A percentile compares a stretch with the other conserved stretches of the same genome.
These are phyloP conservation scores for Archocentrus centrarchus DNA, from an alignment of 2,113 vertebrate species.

Conservation along the genomic window DNA sequence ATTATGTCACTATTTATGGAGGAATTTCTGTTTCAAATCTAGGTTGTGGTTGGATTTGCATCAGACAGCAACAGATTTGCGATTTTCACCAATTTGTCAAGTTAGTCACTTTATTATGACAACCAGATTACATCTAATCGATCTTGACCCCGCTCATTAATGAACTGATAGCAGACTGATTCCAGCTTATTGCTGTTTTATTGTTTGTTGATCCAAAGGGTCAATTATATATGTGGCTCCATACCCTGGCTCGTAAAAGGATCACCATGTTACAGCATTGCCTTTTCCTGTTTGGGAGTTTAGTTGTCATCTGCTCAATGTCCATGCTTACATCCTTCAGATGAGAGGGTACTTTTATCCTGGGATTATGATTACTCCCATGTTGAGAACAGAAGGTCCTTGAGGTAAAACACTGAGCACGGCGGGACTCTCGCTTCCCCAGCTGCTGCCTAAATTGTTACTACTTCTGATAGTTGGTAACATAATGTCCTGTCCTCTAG, in stretches of 20 bases:
- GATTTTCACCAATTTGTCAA: background rate
- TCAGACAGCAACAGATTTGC: background rate
- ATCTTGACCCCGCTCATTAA: background rate
- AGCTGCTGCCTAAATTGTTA: too few species aligned
- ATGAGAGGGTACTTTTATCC: background rate
- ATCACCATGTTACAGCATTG: background rate
- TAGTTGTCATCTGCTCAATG: too few species aligned
- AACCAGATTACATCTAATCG: background rate
- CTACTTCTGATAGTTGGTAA: too few species aligned
- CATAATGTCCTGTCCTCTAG: background rate
- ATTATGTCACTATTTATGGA: background rate
- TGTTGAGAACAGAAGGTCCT: too few species aligned
- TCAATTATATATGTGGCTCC: background rate
- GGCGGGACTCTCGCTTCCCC: background rate
- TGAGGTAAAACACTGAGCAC: too few species aligned
- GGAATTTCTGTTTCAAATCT: background rate
- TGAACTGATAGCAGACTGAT: background rate
- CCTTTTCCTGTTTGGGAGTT: background rate
- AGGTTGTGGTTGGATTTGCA: background rate
- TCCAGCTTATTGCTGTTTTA: background rate
- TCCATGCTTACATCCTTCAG: background rate
- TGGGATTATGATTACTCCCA: background rate
- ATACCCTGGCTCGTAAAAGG: background rate
- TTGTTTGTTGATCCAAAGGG: background rate
- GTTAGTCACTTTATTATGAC: background rate